Conservation (phyloP, 2,888 invertebrate species). For the Herminia tarsipennalis region DNA sequence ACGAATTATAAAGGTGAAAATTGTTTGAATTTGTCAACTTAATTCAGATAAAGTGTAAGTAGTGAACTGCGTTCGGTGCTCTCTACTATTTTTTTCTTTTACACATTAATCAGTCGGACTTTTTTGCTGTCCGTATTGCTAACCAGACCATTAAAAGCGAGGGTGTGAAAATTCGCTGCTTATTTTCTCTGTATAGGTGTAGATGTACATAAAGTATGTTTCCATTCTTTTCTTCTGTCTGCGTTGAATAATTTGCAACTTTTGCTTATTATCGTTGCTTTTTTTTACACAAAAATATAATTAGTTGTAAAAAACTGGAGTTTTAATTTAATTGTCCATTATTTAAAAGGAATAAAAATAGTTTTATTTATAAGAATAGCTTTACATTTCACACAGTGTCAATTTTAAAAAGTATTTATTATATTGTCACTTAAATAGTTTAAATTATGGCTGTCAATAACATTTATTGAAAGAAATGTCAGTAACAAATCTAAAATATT, state of each 20-base stretch:
- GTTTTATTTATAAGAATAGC: too few relatives aligned
- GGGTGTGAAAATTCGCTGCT: slow-evolving; percentile 81
- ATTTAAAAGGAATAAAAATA: too few relatives aligned
- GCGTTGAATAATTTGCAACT: slow-evolving; percentile 21
- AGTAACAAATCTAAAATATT: too few relatives aligned
- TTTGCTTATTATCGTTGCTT: slow-evolving; percentile 16
- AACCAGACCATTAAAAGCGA: slow-evolving; percentile 75
- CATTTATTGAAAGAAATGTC: not conserved
- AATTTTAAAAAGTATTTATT: too few relatives aligned
- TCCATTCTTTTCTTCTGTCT: slow-evolving; percentile 15
- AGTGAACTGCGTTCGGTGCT: too few relatives aligned
- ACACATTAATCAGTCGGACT: slow-evolving; percentile 4
- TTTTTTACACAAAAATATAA: too few relatives aligned
- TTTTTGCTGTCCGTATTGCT: slow-evolving; percentile 63
- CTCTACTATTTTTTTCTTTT: not conserved
- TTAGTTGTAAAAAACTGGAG: too few relatives aligned
- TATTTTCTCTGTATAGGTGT: slow-evolving; percentile 61
- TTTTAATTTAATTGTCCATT: slow-evolving; percentile 10
- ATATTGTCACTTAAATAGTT: too few relatives aligned
- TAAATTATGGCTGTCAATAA: slow-evolving; percentile 6
- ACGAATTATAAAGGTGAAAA: too few relatives aligned
- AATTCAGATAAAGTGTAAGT: too few relatives aligned
- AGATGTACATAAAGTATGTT: slow-evolving; percentile 30
- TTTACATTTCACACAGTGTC: too few relatives aligned
- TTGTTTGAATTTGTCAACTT: too few relatives aligned